These are phyloP conservation scores for Canis aureus DNA, from an alignment of 2,113 vertebrate species.

Conservation along the genomic window DNA sequence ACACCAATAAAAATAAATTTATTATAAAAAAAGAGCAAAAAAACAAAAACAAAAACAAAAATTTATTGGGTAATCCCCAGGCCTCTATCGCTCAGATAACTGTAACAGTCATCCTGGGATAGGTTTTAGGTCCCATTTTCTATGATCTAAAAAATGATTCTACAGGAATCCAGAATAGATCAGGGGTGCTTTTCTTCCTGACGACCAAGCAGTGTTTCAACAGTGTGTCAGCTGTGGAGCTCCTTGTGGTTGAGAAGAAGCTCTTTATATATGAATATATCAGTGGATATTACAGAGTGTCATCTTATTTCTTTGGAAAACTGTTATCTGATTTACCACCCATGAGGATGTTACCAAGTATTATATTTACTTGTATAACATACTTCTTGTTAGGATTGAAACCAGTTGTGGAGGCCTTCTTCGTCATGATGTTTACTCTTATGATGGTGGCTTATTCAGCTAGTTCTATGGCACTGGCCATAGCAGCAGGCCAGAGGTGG, in stretches of 20 bases:
- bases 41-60: too few species aligned
- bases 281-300: slow-evolving; percentile 96
- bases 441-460: too few species aligned
- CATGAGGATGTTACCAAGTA: slow-evolving; percentile 91
- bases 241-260: slow-evolving; percentile 95
- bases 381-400: slow-evolving; percentile 95
- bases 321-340: slow-evolving; percentile 93
- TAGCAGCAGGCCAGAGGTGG: too few species aligned
- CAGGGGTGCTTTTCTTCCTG: slow-evolving; percentile 95
- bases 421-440: too few species aligned
- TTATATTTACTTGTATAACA: slow-evolving; percentile 92
- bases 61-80: slow-evolving; percentile 93
- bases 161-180: slow-evolving; percentile 94
- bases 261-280: slow-evolving; percentile 97
- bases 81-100: slow-evolving; percentile 94
- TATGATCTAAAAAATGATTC: slow-evolving; percentile 86
- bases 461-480: too few species aligned
- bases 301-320: slow-evolving; percentile 95
- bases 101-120: slow-evolving; percentile 89
- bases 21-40: too few species aligned
- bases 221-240: slow-evolving; percentile 92
- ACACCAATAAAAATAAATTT: too few species aligned
- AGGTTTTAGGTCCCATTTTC: slow-evolving; percentile 93
- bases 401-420: too few species aligned
- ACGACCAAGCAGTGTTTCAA: slow-evolving; percentile 96